Base-by-base conservation (phyloP, 1,140 invertebrate species). In the Alviniconcha marisindica region DNA sequence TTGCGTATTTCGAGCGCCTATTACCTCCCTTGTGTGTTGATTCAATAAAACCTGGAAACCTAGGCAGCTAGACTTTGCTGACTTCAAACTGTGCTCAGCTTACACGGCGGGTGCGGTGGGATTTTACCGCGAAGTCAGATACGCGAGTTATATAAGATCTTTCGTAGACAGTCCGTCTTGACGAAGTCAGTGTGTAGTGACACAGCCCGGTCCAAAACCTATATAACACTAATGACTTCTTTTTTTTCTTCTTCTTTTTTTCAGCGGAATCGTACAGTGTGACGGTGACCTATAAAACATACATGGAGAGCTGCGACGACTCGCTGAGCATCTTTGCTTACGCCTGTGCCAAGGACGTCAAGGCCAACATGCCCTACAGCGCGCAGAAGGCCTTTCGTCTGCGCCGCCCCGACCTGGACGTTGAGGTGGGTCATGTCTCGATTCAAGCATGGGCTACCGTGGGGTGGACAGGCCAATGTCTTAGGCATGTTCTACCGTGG, bases 291-390 rank as follows among this genome's bases (percentile, higher is more conserved):
- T 14, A 4, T n/a, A 2, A 5, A 14, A 10, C 2, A 0, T 80
- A 80, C 78, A 28, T 38, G 33, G 33, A 80, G n/a, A 24, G 10
- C 31, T 44, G 56, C 28, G 56, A 63, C 36, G 40, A 42, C 0
- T 7, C 18, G 24, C 28, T 66, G 56, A 66, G 14, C 21, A 10
- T 80, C 24, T 66, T 28, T n/a, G 40, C 33, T n/a, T 80, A 80
- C 60, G 78, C 36, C 15, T 38, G 56, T 15, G 78, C 60, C 40
- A 44, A 15, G 36, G 78, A 80, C 40, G 18, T 80, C 78, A 31
- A 66, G n/a, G 40, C 15, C 36, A 66, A 80, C 56, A 80, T 80
- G 78, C 78, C 78, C 21, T 80, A 80, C 78, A 80, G 78, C 24
- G 38, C 78, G 38, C 78, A 80, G 40, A 15, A 60, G 60, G 3